Conservation (phyloP, 2,797 vertebrate species). For the Botia kubotai region DNA sequence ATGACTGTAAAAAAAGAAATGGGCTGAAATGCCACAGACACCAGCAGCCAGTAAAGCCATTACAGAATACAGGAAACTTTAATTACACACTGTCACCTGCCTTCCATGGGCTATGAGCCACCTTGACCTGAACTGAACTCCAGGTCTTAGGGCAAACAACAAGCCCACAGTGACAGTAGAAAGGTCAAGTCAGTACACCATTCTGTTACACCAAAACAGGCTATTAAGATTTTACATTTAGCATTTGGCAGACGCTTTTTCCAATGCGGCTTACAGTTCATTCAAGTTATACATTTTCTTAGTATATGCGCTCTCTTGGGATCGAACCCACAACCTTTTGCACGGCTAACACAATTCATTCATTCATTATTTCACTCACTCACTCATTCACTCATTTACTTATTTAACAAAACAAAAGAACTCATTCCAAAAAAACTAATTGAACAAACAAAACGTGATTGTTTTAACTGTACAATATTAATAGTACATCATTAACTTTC, state of each 20-base stretch:
- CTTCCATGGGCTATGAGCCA: slow-evolving; percentile 61
- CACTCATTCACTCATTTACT: not conserved
- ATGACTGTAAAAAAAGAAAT: not conserved
- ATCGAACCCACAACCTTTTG: no score
- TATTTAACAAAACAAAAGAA: no score
- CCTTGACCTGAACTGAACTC: slow-evolving; percentile 54
- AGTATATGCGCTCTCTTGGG: no score
- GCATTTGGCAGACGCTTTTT: no score
- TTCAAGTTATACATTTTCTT: no score
- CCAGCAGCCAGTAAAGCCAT: slow-evolving; percentile 57
- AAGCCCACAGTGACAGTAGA: not conserved
- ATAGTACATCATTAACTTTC: no score
- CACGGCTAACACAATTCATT: no score
- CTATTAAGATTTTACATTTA: no score
- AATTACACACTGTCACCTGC: slow-evolving; percentile 62
- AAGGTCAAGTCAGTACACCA: not conserved
- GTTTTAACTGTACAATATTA: no score
- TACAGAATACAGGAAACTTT: slow-evolving; percentile 68
- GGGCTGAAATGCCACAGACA: slow-evolving; percentile 44
- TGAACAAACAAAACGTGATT: not conserved
- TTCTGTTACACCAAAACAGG: not conserved
- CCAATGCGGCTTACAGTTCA: no score
- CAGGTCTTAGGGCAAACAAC: slow-evolving; percentile 23
- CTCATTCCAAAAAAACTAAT: no score
- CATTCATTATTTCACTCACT: no score